Evolutionary conservation across 2,888 invertebrate species (phyloP), one percentile per base, ranked within the genome.

Genomic region (Polydrusus pterygomalis): DNA sequence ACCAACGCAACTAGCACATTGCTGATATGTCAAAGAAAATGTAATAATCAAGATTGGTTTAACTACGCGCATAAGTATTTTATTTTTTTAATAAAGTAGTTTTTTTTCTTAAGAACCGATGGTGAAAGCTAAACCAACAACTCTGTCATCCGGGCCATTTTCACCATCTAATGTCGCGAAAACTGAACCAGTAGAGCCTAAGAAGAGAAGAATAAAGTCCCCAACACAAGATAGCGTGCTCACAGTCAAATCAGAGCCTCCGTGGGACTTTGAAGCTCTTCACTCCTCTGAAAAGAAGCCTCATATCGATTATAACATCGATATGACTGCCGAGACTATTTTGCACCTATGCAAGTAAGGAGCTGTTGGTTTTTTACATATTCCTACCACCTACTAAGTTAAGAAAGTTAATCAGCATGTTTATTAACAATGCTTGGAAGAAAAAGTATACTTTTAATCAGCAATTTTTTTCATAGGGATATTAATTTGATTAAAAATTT

Each of bases 301-400:
- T 60, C 91, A 93, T 45, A 90, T 92, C 64, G 90, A 92, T 78
- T 94, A 93, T 86, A 91, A 91, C 80, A 93, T 93, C 82, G 92
- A 93, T 77, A 95, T 96, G 95, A 93, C 90, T 82, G 91, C 96
- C 18, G 93, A 93, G 81, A 91, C 92, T 81, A 89, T 96, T 56
- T 83, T 93, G 13, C 92, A 94, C 70, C 88, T 92, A 3, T 94
- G 95, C 89, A 94, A 92, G 90, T 92, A 89, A 87, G 91, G 1
- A 34, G 8, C 34, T 7, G 34, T 34, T 34, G 9, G 10, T 34
- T 7, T 34, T 7, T 34, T 34, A 34, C 34, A 34, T 34, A 34
- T 34, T 10, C 8, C 8, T 8, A 25, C 10, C 30, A 30, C 30
- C 30, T 34, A 25, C 34, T 34, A 34, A 34, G 34, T 34, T 34